Evolutionary conservation across 2,888 invertebrate genomes (phyloP), one percentile per base, ranked within the genome.

Genomic region (Caenorhabditis panamensis): DNA sequence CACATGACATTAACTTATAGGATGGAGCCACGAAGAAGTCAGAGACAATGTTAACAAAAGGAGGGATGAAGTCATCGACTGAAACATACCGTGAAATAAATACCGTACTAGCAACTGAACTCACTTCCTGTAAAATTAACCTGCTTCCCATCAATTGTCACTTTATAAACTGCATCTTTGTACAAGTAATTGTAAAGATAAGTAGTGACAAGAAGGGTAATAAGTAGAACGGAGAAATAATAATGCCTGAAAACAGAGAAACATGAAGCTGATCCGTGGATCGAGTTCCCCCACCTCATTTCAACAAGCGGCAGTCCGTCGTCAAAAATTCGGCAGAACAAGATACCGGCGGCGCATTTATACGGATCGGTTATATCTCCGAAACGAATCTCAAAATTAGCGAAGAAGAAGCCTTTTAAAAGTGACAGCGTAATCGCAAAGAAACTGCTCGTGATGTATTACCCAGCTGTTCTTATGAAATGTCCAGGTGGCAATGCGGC

Each of bases 21-120:
- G 41, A 18, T 1, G 66, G 20, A n/a, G 75, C 66, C 0, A 75
- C 75, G 28, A 66, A 75, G 18, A 44, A 64, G 31, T 77, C 77
- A 4, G 77, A 68, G 13, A 69, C 77, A 41, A 77, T 69, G 18
- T 77, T 77, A 49, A 77, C 69, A 24, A 69, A 77, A 0, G 77
- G 77, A 1, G 68, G 69, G n/a, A 77, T 77, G 68, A 77, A 77
- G 41, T 68, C 68, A 22, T 77, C 69, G 2, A 77, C 77, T 77
- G 54, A 37, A 59, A 54, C 6, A 61, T 9, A n/a, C n/a, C n/a
- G n/a, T 6, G 36, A 22, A 9, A 16, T 49, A n/a, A n/a, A n/a
- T n/a, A n/a, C n/a, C n/a, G n/a, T n/a, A n/a, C n/a, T n/a, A n/a
- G n/a, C n/a, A n/a, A n/a, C n/a, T n/a, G 18, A n/a, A 56, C 77